Evolutionary conservation across 1,140 invertebrate species (phyloP), one percentile per base, ranked within the genome.

Genomic region (Phocides pigmalion): DNA sequence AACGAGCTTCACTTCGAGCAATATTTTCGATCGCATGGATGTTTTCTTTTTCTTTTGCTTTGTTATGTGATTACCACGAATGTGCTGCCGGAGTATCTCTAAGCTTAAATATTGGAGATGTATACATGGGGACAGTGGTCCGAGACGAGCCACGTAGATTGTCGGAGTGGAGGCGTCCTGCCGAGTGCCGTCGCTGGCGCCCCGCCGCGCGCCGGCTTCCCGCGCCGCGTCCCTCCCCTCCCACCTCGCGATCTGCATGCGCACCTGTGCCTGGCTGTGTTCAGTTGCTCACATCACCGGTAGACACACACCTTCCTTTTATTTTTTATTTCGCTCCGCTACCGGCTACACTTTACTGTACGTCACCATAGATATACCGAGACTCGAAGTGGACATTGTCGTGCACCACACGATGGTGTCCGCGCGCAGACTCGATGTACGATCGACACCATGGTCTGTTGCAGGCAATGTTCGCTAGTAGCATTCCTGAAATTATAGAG

Each of bases 401-500:
- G 87, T 89, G 88, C 88, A 90, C 86, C 87, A 87, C 85, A 78
- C 85, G 84, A 88, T 84, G 88, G 89, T 90, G 87, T 89, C 77
- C 81, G 81, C 79, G 73, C 74, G 69, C 81, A 71, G 78, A 75
- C 76, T 78, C 74, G 70, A 76, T 79, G 62, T 79, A 75, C 81
- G 77, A 85, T 82, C 88, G 90, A 87, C 89, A 87, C 90, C 87
- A 81, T 89, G 90, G 89, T 92, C 90, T 93, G 93, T 96, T 96
- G 90, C 96, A 97, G 96, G 97, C 96, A 94, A 97, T 97, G 94
- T 97, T 97, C 96, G 96, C 98, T 94, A 98, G 97, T 96, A 98
- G 97, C 95, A 98, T 99, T 94, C 98, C 98, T 90, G 98, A 99
- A 95, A 98, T 99, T 94, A 98, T 98, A 95, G 98, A 99, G 94